Conservation (phyloP, 2,797 vertebrate genomes). For the Adrianichthys oophorus region DNA sequence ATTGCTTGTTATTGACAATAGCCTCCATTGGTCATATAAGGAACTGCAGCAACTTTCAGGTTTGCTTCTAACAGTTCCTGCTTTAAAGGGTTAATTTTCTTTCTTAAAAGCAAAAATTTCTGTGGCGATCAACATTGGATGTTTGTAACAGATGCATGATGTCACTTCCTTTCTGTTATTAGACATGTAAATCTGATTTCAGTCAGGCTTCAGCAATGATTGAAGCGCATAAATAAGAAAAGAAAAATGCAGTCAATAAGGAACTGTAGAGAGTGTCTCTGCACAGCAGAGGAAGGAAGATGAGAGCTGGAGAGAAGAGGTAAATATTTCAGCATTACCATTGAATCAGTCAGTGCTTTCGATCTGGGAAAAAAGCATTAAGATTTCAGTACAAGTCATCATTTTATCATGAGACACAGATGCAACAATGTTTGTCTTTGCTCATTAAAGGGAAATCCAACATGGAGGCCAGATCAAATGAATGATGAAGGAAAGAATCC, state of each 20-base stretch:
- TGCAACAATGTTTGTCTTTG: constrained; percentile 34
- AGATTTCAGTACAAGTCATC: constrained; percentile 46
- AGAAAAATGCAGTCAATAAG: constrained; percentile 35
- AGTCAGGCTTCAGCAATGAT: constrained; percentile 18
- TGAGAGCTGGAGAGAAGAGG: constrained; percentile 39
- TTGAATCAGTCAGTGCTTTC: constrained; percentile 70
- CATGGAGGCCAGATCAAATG: constrained; percentile 57
- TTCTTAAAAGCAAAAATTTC: too few relatives aligned
- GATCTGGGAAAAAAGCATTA: constrained; percentile 64
- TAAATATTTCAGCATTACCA: constrained; percentile 68
- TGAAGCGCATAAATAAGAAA: constrained; percentile 40
- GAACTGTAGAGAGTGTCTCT: constrained; percentile 29
- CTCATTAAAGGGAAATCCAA: constrained; percentile 36
- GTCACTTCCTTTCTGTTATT: constrained; percentile 21
- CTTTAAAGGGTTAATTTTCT: too few relatives aligned
- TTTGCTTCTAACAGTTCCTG: too few relatives aligned
- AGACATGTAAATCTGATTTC: constrained; percentile 20
- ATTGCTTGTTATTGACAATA: too few relatives aligned
- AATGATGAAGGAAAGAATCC: constrained; percentile 52
- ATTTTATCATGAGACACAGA: constrained; percentile 19
- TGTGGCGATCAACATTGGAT: too few relatives aligned
- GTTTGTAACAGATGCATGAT: not conserved
- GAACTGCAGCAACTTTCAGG: too few relatives aligned
- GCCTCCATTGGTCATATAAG: too few relatives aligned
- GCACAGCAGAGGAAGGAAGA: constrained; percentile 35